Evolutionary conservation across 2,888 invertebrate species (phyloP).

Genomic region (Folsomia candida): DNA sequence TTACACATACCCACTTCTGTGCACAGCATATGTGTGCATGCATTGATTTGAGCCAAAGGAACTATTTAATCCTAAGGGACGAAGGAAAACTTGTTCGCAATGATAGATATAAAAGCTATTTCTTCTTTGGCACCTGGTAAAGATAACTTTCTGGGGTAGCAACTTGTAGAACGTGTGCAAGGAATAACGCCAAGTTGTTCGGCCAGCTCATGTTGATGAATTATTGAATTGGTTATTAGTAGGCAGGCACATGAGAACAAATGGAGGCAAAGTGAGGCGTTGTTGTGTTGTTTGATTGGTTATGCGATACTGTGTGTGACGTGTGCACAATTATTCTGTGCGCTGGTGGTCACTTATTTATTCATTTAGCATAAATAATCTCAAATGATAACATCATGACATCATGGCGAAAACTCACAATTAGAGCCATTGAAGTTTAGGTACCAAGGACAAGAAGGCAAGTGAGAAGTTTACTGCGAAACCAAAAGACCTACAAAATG

Average conservation of each 20-base stretch:
- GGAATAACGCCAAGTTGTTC: background rate
- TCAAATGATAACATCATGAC: background rate
- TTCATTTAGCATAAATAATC: background rate
- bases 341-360: background rate
- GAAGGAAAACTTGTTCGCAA: background rate
- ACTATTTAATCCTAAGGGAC: too few species aligned
- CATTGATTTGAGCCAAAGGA: background rate
- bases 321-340: background rate
- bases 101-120: background rate
- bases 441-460: background rate
- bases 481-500: too few species aligned
- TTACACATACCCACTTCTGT: background rate
- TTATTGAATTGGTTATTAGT: background rate
- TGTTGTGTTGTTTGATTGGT: background rate
- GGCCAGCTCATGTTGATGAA: background rate
- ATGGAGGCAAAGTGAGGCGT: background rate
- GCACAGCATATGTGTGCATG: background rate
- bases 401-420: too few species aligned
- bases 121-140: background rate
- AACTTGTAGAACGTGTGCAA: background rate
- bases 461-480: too few species aligned
- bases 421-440: background rate
- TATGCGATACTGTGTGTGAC: background rate
- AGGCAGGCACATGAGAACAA: background rate
- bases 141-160: background rate